phyloP scores from a whole-genome alignment of 2,888 invertebrate species.

The Caradrina kadenii region DNA sequence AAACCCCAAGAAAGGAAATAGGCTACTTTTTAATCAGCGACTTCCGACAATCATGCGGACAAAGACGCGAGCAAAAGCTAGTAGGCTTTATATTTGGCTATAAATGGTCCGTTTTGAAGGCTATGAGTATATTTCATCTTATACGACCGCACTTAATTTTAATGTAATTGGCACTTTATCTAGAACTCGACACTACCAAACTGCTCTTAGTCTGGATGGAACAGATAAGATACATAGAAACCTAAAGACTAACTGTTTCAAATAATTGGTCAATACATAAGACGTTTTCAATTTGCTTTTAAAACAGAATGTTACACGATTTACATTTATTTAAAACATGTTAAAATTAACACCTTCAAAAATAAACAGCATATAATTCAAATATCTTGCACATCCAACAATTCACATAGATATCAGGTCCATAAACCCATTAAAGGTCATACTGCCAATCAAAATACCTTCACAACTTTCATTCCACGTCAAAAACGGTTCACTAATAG shows the following conservation, averaged over 20 bases:
- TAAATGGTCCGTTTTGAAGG: conserved; percentile 10
- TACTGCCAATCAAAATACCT: conserved; percentile 81
- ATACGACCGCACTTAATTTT: not conserved
- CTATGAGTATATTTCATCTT: not conserved
- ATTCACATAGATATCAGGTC: conserved; percentile 63
- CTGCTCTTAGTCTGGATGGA: not conserved
- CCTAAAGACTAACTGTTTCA: not conserved
- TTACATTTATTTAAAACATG: conserved; percentile 7
- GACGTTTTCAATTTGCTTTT: not conserved
- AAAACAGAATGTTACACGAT: not conserved
- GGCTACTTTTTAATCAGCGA: too few species aligned
- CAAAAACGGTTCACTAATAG: conserved; percentile 74
- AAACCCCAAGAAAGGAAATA: too few species aligned
- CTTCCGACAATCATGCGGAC: too few species aligned
- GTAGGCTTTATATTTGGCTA: too few species aligned
- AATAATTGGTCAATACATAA: not conserved
- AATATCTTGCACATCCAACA: conserved; percentile 57
- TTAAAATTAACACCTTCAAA: conserved; percentile 56
- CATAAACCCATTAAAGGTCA: conserved; percentile 75
- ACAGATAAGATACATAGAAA: not conserved
- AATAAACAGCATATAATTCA: conserved; percentile 60
- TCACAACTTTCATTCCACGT: conserved; percentile 74
- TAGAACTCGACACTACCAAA: not conserved
- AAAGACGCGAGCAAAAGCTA: too few species aligned
- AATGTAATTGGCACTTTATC: not conserved